phyloP scores from a whole-genome alignment of 2,113 vertebrate species.

The Istiophorus platypterus region DNA sequence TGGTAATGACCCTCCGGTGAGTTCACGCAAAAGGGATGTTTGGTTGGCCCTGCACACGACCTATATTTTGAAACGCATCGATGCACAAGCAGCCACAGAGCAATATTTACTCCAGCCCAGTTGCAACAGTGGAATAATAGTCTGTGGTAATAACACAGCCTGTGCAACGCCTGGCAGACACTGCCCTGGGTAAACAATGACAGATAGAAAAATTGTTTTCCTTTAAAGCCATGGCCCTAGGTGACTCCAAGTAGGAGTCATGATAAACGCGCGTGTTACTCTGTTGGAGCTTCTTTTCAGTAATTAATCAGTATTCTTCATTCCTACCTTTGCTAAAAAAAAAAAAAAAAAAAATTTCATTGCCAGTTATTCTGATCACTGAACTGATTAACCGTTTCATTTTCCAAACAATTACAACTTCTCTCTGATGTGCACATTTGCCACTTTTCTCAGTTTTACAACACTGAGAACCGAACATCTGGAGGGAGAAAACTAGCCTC shows the following conservation, averaged over 20 bases:
- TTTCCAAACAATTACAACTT: background rate
- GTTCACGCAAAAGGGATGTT: constrained; percentile 1
- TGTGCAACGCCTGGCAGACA: constrained; percentile 12
- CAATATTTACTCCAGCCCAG: constrained; percentile 34
- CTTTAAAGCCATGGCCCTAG: background rate
- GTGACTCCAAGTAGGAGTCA: background rate
- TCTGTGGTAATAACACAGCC: background rate
- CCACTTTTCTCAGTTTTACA: background rate
- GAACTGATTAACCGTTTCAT: background rate
- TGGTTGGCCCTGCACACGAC: constrained; percentile 25
- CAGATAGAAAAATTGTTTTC: background rate
- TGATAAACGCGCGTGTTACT: background rate
- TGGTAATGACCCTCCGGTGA: constrained; percentile 11
- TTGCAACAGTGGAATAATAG: constrained; percentile 3
- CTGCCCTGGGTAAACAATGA: constrained; percentile 44
- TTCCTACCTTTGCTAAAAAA: background rate
- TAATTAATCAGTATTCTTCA: background rate
- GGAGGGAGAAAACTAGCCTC: background rate
- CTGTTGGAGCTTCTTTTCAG: background rate
- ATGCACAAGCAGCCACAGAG: constrained; percentile 14
- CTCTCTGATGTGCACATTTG: background rate
- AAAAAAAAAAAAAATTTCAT: no score
- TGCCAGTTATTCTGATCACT: no score
- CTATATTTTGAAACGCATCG: constrained; percentile 21
- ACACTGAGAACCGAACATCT: no score